A percentile compares a stretch with the other conserved stretches of the same genome.
Evolutionary conservation across 2,888 invertebrate species (phyloP).

Genomic region (Sesamia inferens): DNA sequence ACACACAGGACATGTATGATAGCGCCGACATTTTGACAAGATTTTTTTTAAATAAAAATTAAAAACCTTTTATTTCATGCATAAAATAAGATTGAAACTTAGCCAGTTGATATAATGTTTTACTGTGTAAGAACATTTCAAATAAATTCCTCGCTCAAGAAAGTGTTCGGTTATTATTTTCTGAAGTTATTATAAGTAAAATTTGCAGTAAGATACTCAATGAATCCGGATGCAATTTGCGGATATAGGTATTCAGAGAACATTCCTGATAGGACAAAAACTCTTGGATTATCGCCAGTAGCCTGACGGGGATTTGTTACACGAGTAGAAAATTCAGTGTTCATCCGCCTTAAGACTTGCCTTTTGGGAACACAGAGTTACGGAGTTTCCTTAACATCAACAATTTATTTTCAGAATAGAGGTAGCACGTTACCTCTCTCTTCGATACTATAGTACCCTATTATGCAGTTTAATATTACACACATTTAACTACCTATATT

Average conservation of each 20-base stretch:
- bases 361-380: slow-evolving; percentile 49
- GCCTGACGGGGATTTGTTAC: slow-evolving; percentile 81
- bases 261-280: slow-evolving; percentile 76
- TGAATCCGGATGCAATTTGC: slow-evolving; percentile 60
- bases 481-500: slow-evolving; percentile 5
- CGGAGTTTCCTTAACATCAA: slow-evolving; percentile 56
- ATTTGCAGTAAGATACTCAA: slow-evolving; percentile 45
- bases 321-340: slow-evolving; percentile 80
- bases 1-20: slow-evolving; percentile 60
- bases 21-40: slow-evolving; percentile 31
- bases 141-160: background rate
- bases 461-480: background rate
- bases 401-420: slow-evolving; percentile 30
- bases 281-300: slow-evolving; percentile 83
- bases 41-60: slow-evolving; percentile 27
- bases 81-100: too few species aligned
- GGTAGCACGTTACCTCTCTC: slow-evolving; percentile 9
- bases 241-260: slow-evolving; percentile 69
- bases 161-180: background rate
- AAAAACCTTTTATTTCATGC: too few species aligned
- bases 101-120: slow-evolving; percentile 19
- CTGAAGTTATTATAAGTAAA: background rate
- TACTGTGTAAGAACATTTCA: background rate
- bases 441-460: background rate
- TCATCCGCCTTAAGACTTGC: slow-evolving; percentile 69